Conservation (phyloP, 2,888 invertebrate species). For the Mystacides longicornis region DNA sequence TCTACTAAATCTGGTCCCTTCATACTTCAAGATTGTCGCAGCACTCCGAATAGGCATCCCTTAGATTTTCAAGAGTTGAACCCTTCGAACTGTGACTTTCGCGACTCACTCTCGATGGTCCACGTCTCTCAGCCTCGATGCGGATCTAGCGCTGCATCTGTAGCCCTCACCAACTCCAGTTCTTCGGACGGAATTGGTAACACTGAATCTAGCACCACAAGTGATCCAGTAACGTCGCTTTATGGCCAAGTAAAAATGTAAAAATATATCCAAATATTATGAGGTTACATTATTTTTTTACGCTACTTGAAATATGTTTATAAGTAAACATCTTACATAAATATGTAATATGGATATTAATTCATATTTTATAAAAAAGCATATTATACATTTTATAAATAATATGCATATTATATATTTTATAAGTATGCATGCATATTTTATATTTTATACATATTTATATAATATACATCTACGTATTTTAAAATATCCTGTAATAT, state of each 20-base stretch:
- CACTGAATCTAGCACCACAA: constrained; percentile 24
- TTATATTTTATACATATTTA: too few relatives aligned
- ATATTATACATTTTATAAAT: too few relatives aligned
- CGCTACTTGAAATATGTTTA: not conserved
- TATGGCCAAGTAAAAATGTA: constrained; percentile 13
- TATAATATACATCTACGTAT: too few relatives aligned
- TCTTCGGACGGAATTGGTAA: constrained; percentile 22
- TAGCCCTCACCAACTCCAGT: constrained; percentile 22
- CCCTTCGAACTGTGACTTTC: not conserved
- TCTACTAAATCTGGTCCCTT: not conserved
- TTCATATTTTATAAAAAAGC: too few relatives aligned
- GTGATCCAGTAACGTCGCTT: constrained; percentile 23
- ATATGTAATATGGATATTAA: too few relatives aligned
- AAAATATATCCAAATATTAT: not conserved
- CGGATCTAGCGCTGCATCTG: constrained; percentile 19
- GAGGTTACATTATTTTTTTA: too few relatives aligned
- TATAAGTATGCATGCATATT: too few relatives aligned
- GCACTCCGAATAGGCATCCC: constrained; percentile 8
- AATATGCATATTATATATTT: too few relatives aligned
- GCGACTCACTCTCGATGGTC: constrained; percentile 4
- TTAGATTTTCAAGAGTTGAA: constrained; percentile 7
- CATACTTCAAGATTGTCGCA: not conserved
- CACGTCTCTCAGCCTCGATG: constrained; percentile 19
- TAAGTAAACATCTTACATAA: not conserved
- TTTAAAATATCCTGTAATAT: too few relatives aligned